Evolutionary conservation across 2,888 invertebrate species (phyloP).

Genomic region (Eupithecia pulchellata): DNA sequence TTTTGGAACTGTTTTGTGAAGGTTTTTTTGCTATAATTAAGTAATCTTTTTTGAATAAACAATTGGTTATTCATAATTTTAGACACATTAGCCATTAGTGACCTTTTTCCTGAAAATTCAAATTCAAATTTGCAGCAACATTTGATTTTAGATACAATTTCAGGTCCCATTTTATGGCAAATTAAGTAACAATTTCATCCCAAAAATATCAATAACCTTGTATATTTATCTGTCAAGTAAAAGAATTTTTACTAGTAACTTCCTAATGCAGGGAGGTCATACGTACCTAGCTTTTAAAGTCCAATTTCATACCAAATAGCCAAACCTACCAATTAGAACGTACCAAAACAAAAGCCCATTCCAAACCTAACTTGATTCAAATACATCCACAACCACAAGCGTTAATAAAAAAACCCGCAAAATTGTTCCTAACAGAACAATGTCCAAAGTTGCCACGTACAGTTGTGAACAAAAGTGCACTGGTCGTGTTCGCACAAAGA

Average conservation of each 20-base stretch:
- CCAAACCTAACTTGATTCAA: not conserved
- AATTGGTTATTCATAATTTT: not conserved
- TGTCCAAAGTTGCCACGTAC: conserved; percentile 54
- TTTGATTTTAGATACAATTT: not conserved
- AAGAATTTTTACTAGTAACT: not conserved
- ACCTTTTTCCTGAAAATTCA: not conserved
- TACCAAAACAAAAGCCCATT: not conserved
- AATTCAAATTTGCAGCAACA: not conserved
- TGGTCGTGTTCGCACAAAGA: conserved; percentile 64
- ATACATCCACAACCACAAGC: conserved; percentile 19
- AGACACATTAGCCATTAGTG: not conserved
- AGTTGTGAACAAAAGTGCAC: conserved; percentile 69
- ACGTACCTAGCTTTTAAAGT: not conserved
- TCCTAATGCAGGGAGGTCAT: not conserved
- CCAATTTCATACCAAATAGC: not conserved
- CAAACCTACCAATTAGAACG: not conserved
- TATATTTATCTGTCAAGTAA: not conserved
- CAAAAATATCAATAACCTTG: not conserved
- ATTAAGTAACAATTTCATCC: not conserved
- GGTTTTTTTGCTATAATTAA: not conserved
- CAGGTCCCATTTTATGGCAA: not conserved
- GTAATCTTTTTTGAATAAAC: not conserved
- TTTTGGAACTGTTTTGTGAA: too few relatives aligned
- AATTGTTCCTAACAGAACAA: conserved; percentile 58
- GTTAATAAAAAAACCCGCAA: conserved; percentile 45